Evolutionary conservation across 2,797 vertebrate species (phyloP).

Genomic region (Peromyscus nudipes): DNA sequence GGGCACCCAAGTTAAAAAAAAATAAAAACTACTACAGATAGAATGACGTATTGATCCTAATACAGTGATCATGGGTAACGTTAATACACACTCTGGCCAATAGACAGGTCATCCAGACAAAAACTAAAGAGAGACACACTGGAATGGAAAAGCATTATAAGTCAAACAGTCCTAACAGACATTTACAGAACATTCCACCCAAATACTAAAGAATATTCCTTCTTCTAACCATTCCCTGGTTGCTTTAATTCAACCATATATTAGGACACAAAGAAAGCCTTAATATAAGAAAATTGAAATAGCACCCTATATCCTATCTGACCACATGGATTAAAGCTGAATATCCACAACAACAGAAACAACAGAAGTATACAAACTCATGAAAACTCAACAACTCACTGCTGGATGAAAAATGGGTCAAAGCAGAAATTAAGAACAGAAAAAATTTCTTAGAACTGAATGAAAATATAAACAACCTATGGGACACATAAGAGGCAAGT

Average conservation of each 20-base stretch:
- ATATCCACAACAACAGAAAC: background rate
- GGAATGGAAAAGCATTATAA: background rate
- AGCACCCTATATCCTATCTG: too few relatives aligned
- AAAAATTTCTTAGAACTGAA: background rate
- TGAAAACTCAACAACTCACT: background rate
- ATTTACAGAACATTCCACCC: background rate
- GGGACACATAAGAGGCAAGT: background rate
- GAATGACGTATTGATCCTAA: background rate
- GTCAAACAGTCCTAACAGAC: background rate
- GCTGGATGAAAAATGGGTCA: background rate
- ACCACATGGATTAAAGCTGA: background rate
- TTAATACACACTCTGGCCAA: background rate
- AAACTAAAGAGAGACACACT: background rate
- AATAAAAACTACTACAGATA: background rate
- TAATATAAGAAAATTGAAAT: background rate
- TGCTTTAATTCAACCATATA: background rate
- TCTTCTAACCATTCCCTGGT: background rate
- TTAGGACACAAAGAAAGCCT: background rate
- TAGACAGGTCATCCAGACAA: background rate
- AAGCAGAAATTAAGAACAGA: background rate
- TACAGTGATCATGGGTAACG: background rate
- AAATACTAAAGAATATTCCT: background rate
- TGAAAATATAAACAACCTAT: background rate
- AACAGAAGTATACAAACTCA: background rate
- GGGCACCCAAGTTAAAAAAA: too few relatives aligned